Evolutionary conservation across 30 jellyfish, hydroid and myxozoan species (phyloP).

Genomic region (Sanderia malayensis): DNA sequence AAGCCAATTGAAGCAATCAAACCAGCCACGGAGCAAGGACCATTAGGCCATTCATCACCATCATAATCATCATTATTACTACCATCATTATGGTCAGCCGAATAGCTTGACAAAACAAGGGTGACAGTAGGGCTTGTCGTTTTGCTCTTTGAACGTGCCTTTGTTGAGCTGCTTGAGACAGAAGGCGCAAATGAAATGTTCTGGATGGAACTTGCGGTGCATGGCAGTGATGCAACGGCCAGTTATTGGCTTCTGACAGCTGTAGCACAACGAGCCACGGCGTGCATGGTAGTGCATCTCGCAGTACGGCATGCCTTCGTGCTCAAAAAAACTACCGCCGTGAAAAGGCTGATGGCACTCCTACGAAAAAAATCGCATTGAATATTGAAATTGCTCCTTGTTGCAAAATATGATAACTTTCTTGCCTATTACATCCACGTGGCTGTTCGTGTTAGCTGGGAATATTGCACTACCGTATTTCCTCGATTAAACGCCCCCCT

Average conservation of each 20-base stretch:
- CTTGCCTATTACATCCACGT: too few species aligned
- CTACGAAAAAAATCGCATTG: conserved; percentile 42
- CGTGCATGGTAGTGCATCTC: conserved; percentile 97
- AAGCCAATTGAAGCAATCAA: too few species aligned
- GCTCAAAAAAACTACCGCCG: conserved; percentile 91
- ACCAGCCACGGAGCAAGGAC: too few species aligned
- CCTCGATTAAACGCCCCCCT: too few species aligned
- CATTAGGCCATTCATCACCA: too few species aligned
- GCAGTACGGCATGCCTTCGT: conserved; percentile 95
- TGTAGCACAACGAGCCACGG: conserved; percentile 97
- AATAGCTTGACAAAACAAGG: conserved; percentile 87
- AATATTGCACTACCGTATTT: too few species aligned
- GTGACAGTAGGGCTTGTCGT: conserved; percentile 96
- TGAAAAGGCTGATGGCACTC: conserved; percentile 93
- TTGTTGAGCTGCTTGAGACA: conserved; percentile 91
- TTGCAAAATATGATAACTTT: too few species aligned
- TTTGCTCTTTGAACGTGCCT: conserved; percentile 91
- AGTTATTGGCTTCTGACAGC: conserved; percentile 95
- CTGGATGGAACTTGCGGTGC: conserved; percentile 98
- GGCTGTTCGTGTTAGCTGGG: too few species aligned
- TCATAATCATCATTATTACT: too few species aligned
- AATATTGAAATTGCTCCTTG: too few species aligned
- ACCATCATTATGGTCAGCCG: too few species aligned
- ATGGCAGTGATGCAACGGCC: conserved; percentile 93
- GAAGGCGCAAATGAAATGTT: conserved; percentile 93